A percentile compares a stretch with the other conserved stretches of the same genome.
Evolutionary conservation across 1,140 invertebrate species (phyloP).

Genomic region (Drosophila yakuba): DNA sequence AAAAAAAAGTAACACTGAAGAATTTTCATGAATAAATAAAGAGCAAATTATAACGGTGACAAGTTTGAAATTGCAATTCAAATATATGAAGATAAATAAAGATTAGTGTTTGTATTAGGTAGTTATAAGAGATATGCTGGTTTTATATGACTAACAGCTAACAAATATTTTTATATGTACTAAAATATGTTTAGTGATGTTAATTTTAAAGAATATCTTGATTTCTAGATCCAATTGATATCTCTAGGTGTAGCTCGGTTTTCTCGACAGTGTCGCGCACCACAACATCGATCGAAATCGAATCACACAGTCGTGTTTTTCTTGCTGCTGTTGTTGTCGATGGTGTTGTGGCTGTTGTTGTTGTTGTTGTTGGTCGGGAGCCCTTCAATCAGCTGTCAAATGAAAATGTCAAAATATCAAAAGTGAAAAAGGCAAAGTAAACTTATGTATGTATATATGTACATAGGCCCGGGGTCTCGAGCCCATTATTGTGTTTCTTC

Average conservation of each 20-base stretch:
- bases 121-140: too few species aligned
- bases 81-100: neutral
- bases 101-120: too few species aligned
- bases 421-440: conserved; percentile 83
- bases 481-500: conserved; percentile 75
- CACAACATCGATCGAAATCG: conserved; percentile 68
- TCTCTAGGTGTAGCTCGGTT: conserved; percentile 5
- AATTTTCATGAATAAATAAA: too few species aligned
- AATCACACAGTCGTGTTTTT: conserved; percentile 47
- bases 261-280: conserved; percentile 17
- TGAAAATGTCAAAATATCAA: conserved; percentile 83
- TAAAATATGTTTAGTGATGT: too few species aligned
- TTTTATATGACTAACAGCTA: too few species aligned
- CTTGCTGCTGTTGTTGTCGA: conserved; percentile 10
- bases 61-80: neutral
- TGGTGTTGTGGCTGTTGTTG: conserved; percentile 5
- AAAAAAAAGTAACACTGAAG: too few species aligned
- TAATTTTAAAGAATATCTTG: too few species aligned
- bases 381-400: conserved; percentile 83
- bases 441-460: conserved; percentile 30
- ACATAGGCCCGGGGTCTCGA: conserved; percentile 57
- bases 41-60: too few species aligned
- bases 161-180: too few species aligned
- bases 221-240: too few species aligned
- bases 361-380: conserved; percentile 45